Evolutionary conservation across 2,888 invertebrate genomes (phyloP).

Genomic region (Pterostichus madidus): DNA sequence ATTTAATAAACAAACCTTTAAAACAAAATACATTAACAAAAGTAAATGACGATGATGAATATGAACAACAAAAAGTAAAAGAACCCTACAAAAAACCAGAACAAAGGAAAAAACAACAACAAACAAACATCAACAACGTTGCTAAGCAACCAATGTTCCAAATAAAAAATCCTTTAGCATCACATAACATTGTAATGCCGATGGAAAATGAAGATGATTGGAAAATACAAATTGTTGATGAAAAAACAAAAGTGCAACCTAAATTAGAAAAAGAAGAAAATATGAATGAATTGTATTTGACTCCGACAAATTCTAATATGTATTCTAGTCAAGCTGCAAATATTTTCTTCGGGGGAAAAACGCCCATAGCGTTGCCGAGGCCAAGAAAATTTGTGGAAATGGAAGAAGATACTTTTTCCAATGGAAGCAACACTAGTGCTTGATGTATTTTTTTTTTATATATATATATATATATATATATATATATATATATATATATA

Average conservation of each 20-base stretch:
- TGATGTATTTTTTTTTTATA: constrained; percentile 64
- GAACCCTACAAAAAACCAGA: neutral
- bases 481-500: too few relatives aligned
- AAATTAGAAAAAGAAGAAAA: constrained; percentile 15
- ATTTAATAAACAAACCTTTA: constrained; percentile 10
- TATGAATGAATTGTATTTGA: constrained; percentile 22
- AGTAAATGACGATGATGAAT: neutral
- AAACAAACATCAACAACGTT: constrained; percentile 16
- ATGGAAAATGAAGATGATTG: constrained; percentile 34
- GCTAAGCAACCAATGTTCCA: neutral
- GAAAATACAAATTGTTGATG: constrained; percentile 43
- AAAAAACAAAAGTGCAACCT: constrained; percentile 39
- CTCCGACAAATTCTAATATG: constrained; percentile 70
- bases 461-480: too few relatives aligned
- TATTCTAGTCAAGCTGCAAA: constrained; percentile 74
- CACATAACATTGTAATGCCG: constrained; percentile 7
- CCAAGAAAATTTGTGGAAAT: constrained; percentile 60
- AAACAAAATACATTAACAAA: constrained; percentile 7
- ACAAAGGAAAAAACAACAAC: neutral
- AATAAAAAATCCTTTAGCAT: constrained; percentile 50
- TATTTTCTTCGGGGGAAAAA: constrained; percentile 74
- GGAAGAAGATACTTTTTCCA: constrained; percentile 70
- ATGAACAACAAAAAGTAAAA: constrained; percentile 24
- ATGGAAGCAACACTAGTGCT: constrained; percentile 72
- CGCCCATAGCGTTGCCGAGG: constrained; percentile 58